Evolutionary conservation across 1,140 invertebrate species (phyloP), one percentile per base, ranked within the genome.

Genomic region (Micrasema minimum): DNA sequence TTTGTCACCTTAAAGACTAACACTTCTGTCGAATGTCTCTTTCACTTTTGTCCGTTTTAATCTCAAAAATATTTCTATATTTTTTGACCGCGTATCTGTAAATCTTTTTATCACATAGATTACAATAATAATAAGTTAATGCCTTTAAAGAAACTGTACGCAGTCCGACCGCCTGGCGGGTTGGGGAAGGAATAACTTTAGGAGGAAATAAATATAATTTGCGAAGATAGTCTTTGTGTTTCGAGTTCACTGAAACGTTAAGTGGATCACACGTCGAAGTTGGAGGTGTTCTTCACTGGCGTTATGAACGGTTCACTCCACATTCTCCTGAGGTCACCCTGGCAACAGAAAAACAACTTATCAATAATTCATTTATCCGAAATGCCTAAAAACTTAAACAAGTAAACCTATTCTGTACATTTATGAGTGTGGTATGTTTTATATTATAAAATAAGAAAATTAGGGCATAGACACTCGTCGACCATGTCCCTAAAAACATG

Each of bases 251-350:
- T 31, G 26, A 31, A 31, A 31, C 26, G 14, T 53, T 50, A 7
- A 37, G 14, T 20, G 6, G 26, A 68, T 84, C 81, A 85, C 77
- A 85, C 83, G 74, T 85, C 83, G 74, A 85, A 85, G 74, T 85
- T 83, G 0, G 81, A 80, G 53, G 79, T 78, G 41, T 62, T 74
- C 74, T 94, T 94, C 61, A 90, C 88, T 77, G 93, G 90, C 76
- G 90, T 87, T 82, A 94, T 95, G 82, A 98, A 98, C 37, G 96
- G 96, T 86, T 98, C 96, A 79, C 94, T 96, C 96, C 96, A 98
- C 96, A 98, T 98, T 77, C 96, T 88, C 80, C 96, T 87, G 69
- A 98, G 86, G 86, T 98, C 96, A 76, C 96, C 96, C 95, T 97
- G 80, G 35, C 46, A 69, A 66, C 26, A 31, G 7, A 31, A 31